Evolutionary conservation across 2,888 invertebrate genomes (phyloP).

Genomic region (Eulithis prunata): DNA sequence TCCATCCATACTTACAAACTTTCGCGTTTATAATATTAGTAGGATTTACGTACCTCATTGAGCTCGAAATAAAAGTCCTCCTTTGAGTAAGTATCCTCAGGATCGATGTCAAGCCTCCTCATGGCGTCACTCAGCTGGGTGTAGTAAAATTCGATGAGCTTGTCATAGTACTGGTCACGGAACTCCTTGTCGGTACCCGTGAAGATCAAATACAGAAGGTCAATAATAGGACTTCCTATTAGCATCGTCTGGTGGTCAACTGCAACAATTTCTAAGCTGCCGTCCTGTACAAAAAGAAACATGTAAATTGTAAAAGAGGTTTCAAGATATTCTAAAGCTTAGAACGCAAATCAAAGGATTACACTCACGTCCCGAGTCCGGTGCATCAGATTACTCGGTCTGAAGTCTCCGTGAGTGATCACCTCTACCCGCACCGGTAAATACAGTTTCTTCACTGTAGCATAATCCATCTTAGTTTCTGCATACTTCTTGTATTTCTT

Average conservation of each 20-base stretch:
- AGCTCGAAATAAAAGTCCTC: constrained; percentile 56
- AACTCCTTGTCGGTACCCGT: constrained; percentile 63
- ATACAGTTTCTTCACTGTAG: constrained; percentile 38
- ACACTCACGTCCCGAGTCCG: constrained; percentile 39
- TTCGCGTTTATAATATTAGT: no score
- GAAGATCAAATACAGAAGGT: constrained; percentile 67
- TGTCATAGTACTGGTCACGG: constrained; percentile 46
- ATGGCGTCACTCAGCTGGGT: constrained; percentile 49
- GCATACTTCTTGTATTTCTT: constrained; percentile 46
- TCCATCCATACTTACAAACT: no score
- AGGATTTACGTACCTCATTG: constrained; percentile 44
- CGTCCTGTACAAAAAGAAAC: constrained; percentile 48
- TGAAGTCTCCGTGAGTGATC: constrained; percentile 53
- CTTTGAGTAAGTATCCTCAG: constrained; percentile 49
- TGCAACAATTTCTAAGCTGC: constrained; percentile 49
- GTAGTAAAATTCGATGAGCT: constrained; percentile 47
- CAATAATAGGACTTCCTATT: constrained; percentile 54
- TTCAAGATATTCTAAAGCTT: no score
- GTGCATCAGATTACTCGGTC: constrained; percentile 54
- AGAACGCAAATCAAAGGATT: background rate
- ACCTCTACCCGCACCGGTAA: constrained; percentile 14
- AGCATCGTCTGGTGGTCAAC: constrained; percentile 68
- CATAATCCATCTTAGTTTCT: constrained; percentile 9
- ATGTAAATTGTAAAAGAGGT: background rate
- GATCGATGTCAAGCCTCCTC: constrained; percentile 46